Percentiles rank a stretch among this genome's conserved stretches.
These are phyloP conservation scores for Muscicapa adusta DNA, from an alignment of 2,113 vertebrate species.

Conservation along the genomic window DNA sequence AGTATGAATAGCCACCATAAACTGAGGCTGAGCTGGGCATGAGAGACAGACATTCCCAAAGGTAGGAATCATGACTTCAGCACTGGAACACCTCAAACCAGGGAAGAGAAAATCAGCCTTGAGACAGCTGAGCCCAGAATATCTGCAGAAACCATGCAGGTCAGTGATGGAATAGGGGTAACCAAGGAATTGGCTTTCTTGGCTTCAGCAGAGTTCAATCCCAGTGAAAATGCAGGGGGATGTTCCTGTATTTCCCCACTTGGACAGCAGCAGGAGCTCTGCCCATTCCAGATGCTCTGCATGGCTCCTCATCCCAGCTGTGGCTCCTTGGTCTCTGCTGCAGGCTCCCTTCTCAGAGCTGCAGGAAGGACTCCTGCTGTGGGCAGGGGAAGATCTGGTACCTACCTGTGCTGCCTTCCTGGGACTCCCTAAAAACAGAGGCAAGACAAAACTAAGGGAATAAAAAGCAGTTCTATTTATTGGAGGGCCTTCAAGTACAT, in stretches of 20 bases:
- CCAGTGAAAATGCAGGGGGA: rapidly evolving
- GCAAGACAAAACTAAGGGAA: not conserved
- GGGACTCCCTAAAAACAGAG: not conserved
- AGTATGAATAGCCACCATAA: not conserved
- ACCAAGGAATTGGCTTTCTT: not conserved
- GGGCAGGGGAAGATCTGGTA: not conserved
- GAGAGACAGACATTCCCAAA: not conserved
- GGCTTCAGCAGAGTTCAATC: not conserved
- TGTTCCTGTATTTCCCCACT: not conserved
- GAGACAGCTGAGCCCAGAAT: not conserved
- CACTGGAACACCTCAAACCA: not conserved
- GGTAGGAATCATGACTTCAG: not conserved
- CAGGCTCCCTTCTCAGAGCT: not conserved
- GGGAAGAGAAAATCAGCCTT: not conserved
- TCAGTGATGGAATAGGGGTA: not conserved
- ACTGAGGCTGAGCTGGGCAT: not conserved
- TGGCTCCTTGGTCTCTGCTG: not conserved
- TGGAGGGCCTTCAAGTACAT: not conserved
- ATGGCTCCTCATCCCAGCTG: not conserved
- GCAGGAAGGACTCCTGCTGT: not conserved
- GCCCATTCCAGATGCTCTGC: not conserved
- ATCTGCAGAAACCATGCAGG: not conserved
- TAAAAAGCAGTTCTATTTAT: not conserved
- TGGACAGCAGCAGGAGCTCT: not conserved
- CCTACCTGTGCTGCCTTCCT: rapidly evolving